phyloP scores from a whole-genome alignment of 1,140 invertebrate genomes.

The Polyergus mexicanus region DNA sequence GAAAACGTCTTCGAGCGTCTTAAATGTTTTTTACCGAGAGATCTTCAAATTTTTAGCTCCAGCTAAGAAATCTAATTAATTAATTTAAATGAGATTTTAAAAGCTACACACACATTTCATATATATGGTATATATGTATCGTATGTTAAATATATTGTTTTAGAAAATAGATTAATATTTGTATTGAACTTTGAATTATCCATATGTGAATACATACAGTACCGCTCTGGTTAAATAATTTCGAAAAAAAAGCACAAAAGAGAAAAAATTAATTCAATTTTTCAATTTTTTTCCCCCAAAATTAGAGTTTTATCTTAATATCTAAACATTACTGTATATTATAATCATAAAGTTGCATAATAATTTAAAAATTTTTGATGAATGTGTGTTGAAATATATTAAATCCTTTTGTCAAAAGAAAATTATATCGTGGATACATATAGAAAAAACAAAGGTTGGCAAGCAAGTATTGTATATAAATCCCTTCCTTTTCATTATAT shows the following conservation, averaged over 20 bases:
- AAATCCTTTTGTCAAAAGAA: neutral
- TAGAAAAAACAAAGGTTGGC: neutral
- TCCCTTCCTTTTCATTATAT: no score
- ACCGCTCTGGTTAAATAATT: no score
- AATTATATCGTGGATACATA: neutral
- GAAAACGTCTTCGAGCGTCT: neutral
- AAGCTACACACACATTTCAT: no score
- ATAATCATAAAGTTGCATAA: neutral
- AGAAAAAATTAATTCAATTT: no score
- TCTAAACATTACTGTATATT: neutral
- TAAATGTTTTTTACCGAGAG: neutral
- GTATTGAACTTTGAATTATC: no score
- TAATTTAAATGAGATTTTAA: no score
- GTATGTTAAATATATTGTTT: no score
- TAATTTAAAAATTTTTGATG: neutral
- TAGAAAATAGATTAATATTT: no score
- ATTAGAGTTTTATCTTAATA: neutral
- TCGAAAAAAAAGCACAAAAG: no score
- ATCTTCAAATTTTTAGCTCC: neutral
- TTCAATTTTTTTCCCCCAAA: neutral
- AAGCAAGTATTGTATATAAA: neutral
- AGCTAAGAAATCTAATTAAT: no score
- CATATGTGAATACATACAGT: no score
- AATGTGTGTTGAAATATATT: neutral
- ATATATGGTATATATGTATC: no score